Conservation (phyloP, 2,888 invertebrate species). For the Stenotaenia linearis region DNA sequence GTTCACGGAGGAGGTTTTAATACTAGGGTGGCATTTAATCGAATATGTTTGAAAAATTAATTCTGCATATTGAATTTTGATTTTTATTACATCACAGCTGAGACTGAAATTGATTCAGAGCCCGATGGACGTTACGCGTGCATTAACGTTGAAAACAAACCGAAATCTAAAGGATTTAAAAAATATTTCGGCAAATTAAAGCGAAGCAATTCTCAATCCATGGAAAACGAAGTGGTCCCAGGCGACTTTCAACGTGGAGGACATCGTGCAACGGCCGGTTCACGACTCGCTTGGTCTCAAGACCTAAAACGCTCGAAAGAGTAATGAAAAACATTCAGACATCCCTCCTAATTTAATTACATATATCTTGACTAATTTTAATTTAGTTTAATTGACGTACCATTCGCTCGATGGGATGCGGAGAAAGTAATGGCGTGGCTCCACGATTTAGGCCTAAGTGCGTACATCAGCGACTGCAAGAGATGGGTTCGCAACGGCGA, state of each 20-base stretch:
- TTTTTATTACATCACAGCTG: not conserved
- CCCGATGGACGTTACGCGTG: not conserved
- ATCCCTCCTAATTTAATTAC: no score
- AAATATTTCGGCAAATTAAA: conserved; percentile 59
- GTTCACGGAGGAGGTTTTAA: no score
- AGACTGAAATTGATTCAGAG: not conserved
- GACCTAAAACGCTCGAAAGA: conserved; percentile 35
- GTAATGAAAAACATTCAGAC: conserved; percentile 26
- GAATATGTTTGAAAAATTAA: no score
- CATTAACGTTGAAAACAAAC: no score
- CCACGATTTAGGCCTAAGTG: conserved; percentile 65
- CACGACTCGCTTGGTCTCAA: conserved; percentile 54
- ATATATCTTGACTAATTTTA: not conserved
- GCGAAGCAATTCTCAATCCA: conserved; percentile 52
- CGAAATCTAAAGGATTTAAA: conserved; percentile 58
- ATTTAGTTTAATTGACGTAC: conserved; percentile 59
- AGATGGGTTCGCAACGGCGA: conserved; percentile 76
- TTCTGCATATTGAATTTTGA: not conserved
- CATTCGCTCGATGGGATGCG: conserved; percentile 73
- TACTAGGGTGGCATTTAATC: no score
- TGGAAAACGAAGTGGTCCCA: conserved; percentile 45
- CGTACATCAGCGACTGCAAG: conserved; percentile 71
- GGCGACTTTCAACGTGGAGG: conserved; percentile 63
- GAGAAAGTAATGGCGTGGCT: conserved; percentile 79
- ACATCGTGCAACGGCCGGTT: conserved; percentile 65